phyloP scores from a whole-genome alignment of 2,113 vertebrate genomes.

The Microcebus murinus region DNA sequence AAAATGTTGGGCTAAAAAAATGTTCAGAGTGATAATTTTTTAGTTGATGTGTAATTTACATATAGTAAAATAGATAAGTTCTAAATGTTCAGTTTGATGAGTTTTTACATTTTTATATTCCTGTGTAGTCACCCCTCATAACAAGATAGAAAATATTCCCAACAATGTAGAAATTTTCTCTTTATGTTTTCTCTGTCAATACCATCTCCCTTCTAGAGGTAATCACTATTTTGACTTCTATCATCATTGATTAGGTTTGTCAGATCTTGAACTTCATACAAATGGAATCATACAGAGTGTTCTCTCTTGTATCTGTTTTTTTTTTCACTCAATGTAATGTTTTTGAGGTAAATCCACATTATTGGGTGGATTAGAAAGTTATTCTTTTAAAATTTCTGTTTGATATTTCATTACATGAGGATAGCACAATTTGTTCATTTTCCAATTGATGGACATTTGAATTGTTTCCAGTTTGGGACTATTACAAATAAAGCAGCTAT shows the following conservation, averaged over 20 bases:
- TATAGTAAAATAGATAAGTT: neutral
- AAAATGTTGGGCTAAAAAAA: neutral
- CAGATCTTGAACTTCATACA: conserved; percentile 6
- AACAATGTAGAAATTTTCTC: neutral
- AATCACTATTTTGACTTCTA: neutral
- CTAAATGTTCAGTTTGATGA: neutral
- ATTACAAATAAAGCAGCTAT: neutral
- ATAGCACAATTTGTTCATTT: neutral
- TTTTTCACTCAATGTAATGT: neutral
- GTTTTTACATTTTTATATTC: neutral
- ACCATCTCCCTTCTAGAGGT: neutral
- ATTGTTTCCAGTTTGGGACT: neutral
- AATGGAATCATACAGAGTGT: neutral
- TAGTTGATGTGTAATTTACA: neutral
- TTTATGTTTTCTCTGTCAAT: neutral
- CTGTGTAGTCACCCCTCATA: neutral
- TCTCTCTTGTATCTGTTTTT: neutral
- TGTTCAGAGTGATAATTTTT: neutral
- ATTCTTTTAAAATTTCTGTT: neutral
- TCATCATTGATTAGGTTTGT: neutral
- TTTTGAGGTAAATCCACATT: conserved; percentile 15
- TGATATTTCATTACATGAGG: neutral
- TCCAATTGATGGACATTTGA: neutral
- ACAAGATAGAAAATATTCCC: neutral
- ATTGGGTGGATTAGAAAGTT: neutral